Percentiles rank a stretch among this genome's conserved stretches.
Evolutionary conservation across 2,888 invertebrate genomes (phyloP).

Genomic region (Melieria omissa): DNA sequence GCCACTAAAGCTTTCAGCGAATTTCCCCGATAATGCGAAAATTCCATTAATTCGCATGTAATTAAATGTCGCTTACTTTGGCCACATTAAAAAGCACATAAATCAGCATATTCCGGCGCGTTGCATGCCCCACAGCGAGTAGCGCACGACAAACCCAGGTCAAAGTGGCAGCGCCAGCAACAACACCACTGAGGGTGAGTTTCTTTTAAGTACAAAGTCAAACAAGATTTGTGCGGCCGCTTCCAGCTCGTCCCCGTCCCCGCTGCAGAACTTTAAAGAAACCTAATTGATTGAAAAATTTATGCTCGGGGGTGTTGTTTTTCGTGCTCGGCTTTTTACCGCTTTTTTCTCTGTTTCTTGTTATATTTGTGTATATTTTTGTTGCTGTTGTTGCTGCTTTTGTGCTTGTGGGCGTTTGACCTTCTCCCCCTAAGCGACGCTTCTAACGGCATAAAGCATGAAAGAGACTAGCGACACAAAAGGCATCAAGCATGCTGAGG

Average conservation of each 20-base stretch:
- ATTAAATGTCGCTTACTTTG: slow-evolving; percentile 66
- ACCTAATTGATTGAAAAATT: slow-evolving; percentile 65
- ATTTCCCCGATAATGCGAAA: slow-evolving; percentile 61
- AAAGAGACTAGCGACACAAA: slow-evolving; percentile 45
- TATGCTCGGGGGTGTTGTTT: slow-evolving; percentile 55
- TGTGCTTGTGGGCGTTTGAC: slow-evolving; percentile 24
- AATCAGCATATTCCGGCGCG: slow-evolving; percentile 54
- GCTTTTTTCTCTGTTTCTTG: slow-evolving; percentile 49
- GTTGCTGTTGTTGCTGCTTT: slow-evolving; percentile 7
- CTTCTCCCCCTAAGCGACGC: slow-evolving; percentile 29
- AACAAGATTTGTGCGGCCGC: slow-evolving; percentile 24
- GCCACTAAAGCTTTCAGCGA: slow-evolving; percentile 40
- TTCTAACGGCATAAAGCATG: slow-evolving; percentile 51
- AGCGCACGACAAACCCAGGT: neutral
- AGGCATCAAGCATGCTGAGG: neutral
- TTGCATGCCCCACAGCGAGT: slow-evolving; percentile 11
- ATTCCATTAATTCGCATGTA: slow-evolving; percentile 65
- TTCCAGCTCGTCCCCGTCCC: neutral
- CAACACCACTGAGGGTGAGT: slow-evolving; percentile 34
- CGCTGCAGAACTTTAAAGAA: slow-evolving; percentile 56
- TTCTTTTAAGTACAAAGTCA: slow-evolving; percentile 29
- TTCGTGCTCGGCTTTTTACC: slow-evolving; percentile 43
- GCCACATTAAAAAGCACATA: slow-evolving; percentile 65
- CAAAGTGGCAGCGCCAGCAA: neutral
- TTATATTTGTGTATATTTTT: slow-evolving; percentile 39